Base-by-base conservation (phyloP, 2,797 vertebrate species). In the Urophycis tenuis region DNA sequence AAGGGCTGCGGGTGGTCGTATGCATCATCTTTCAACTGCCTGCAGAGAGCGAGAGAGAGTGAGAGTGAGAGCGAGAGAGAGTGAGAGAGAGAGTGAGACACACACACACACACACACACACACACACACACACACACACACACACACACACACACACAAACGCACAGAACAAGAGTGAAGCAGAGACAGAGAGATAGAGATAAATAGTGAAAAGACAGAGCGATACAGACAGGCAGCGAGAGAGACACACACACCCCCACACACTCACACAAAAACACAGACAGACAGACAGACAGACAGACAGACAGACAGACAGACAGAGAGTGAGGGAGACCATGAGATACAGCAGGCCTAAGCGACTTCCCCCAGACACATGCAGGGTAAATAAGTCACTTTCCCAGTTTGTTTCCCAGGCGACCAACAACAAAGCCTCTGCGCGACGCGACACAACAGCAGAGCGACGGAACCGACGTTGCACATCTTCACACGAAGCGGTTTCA, bases 11-110 rank as follows among this genome's bases (percentile, higher is more conserved):
- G n/a, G 92, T 85, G 3, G 94, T 64, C n/a, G n/a, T 91, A 85
- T 94, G 95, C 97, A 98, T 98, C 88, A 98, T 98, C 88, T 79
- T 92, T n/a, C 71, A 33, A 3, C 78, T n/a, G 72, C 72, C 87
- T 89, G 80, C 1, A 78, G 74, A 53, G 22, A 72, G 71, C 10
- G n/a, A 15, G 53, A 29, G 53, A 29, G 6, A 29, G 49, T 8
- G 1, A 64, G 53, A 64, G n/a, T 12, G 10, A 67, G 10, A 67
- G n/a, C 7, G 15, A n/a, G 49, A 53, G 19, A n/a, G 49, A 39
- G 36, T 12, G 36, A 8, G 10, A 22, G 33, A 35, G 33, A n/a
- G 6, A 34, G 33, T 17, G 32, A n/a, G 41, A 45, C 15, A 53
- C 19, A 53, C 39, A 17, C 11, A 41, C 39, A 41, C 10, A 41